These are phyloP conservation scores for Diploscapter pachys DNA, from an alignment of 1,140 invertebrate species.

Conservation along the genomic window DNA sequence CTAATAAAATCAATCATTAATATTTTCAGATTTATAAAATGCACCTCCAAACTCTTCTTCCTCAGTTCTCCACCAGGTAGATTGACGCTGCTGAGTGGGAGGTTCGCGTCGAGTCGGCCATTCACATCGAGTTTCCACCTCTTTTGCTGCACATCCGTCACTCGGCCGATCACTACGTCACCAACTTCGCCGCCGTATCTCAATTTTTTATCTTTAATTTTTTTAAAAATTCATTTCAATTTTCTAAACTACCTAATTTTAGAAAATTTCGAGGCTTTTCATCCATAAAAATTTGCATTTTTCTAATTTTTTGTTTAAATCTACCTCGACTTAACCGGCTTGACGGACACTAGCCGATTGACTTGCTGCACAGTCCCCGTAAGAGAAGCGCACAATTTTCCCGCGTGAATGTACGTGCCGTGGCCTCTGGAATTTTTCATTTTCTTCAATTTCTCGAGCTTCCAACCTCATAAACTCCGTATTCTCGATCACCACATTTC, in stretches of 20 bases:
- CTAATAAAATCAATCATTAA: too few relatives aligned
- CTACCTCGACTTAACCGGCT: constrained; percentile 78
- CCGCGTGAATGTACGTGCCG: constrained; percentile 81
- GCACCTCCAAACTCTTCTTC: constrained; percentile 76
- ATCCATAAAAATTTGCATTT: constrained; percentile 5
- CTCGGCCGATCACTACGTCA: constrained; percentile 89
- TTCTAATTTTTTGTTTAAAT: not conserved
- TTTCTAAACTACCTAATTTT: too few relatives aligned
- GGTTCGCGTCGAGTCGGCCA: constrained; percentile 78
- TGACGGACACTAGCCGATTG: constrained; percentile 86
- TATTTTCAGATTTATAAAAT: too few relatives aligned
- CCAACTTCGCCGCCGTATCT: constrained; percentile 79
- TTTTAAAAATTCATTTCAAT: constrained; percentile 10
- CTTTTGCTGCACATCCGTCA: constrained; percentile 80
- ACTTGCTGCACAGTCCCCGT: constrained; percentile 88
- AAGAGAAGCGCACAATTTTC: constrained; percentile 80
- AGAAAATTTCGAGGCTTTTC: not conserved
- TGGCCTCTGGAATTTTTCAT: constrained; percentile 73
- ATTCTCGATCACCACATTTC: constrained; percentile 14
- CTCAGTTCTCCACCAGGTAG: constrained; percentile 92
- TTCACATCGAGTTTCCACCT: constrained; percentile 72
- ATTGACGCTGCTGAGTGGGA: constrained; percentile 88
- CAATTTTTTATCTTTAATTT: constrained; percentile 15
- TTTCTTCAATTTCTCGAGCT: not conserved
- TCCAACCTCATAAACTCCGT: constrained; percentile 33